Evolutionary conservation across 1,140 invertebrate genomes (phyloP).

Genomic region (Cyphomyrmex costatus): DNA sequence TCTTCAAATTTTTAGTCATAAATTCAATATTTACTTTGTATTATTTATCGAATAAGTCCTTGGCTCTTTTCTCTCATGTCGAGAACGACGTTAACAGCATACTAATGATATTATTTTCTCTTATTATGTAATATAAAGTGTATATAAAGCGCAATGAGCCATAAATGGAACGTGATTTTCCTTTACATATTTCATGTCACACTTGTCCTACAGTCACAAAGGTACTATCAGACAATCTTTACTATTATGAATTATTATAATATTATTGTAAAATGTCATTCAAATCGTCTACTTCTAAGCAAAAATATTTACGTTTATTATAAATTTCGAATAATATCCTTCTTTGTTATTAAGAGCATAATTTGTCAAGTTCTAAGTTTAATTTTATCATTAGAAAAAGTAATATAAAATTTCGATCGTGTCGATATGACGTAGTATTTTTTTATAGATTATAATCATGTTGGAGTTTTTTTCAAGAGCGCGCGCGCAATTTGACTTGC

Average conservation of each 20-base stretch:
- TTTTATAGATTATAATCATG: neutral
- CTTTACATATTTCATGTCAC: neutral
- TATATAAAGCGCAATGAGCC: neutral
- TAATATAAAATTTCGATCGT: neutral
- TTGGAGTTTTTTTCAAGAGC: slow-evolving; percentile 18
- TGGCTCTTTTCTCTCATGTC: slow-evolving; percentile 23
- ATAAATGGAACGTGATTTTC: slow-evolving; percentile 22
- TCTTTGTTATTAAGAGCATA: neutral
- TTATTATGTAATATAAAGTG: slow-evolving; percentile 32
- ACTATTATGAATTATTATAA: slow-evolving; percentile 23
- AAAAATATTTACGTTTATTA: neutral
- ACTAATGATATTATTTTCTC: slow-evolving; percentile 27
- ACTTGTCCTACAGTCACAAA: neutral
- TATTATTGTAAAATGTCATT: neutral
- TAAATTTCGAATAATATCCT: neutral
- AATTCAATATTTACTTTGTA: neutral
- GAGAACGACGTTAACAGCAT: neutral
- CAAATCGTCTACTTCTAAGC: neutral
- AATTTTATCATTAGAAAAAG: neutral
- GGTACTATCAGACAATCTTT: neutral
- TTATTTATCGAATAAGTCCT: slow-evolving; percentile 10
- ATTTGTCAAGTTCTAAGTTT: slow-evolving; percentile 3
- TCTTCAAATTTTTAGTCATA: neutral
- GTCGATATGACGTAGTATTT: neutral
- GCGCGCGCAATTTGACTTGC: slow-evolving; percentile 33